A percentile compares a stretch with the other conserved stretches of the same genome.
These are phyloP conservation scores for Pipra filicauda DNA, from an alignment of 2,113 vertebrate species.

Conservation along the genomic window DNA sequence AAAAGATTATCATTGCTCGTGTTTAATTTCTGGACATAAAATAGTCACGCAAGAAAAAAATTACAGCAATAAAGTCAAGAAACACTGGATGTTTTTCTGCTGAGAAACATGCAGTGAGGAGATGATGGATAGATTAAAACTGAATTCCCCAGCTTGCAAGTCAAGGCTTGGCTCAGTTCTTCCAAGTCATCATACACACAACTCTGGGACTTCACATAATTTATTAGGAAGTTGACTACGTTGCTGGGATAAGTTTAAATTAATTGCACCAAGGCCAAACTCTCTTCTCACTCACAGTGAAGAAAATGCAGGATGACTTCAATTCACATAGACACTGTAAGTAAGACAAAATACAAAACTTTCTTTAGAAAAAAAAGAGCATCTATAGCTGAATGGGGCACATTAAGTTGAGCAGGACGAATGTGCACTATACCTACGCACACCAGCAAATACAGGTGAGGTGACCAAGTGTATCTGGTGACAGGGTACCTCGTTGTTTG, in stretches of 20 bases:
- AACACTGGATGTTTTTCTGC: neutral
- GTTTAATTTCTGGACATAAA: neutral
- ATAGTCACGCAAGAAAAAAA: neutral
- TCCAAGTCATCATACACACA: neutral
- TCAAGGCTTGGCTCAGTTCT: neutral
- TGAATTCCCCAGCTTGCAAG: neutral
- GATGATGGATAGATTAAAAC: neutral
- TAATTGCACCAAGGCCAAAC: neutral
- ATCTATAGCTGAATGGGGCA: neutral
- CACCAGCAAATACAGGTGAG: neutral
- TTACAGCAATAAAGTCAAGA: neutral
- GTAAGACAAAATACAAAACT: neutral
- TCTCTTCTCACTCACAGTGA: neutral
- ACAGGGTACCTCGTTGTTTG: neutral
- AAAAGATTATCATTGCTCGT: neutral
- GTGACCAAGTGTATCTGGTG: neutral
- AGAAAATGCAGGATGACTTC: neutral
- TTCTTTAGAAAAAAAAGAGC: neutral
- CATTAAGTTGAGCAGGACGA: neutral
- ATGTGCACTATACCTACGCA: rapidly evolving
- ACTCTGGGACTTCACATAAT: neutral
- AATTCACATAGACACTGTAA: neutral
- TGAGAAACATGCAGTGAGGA: neutral
- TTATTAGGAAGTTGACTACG: neutral
- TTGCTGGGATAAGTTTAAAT: neutral